Evolutionary conservation across 2,113 vertebrate species (phyloP), one percentile per base, ranked within the genome.

Genomic region (Aix galericulata): DNA sequence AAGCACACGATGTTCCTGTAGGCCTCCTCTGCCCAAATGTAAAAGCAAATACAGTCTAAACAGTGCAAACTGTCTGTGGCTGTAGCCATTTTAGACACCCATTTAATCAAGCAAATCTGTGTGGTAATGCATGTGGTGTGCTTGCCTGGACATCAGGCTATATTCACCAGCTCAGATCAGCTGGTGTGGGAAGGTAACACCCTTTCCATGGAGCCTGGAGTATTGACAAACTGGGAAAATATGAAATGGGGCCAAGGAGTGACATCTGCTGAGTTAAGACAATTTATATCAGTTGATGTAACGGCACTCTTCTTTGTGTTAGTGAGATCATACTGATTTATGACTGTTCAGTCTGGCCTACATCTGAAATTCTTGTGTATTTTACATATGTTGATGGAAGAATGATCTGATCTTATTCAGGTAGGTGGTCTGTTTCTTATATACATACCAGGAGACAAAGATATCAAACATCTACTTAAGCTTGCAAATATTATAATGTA

Each of bases 401-500:
- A 96, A 77, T 7, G 2, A 85, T 53, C 20, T 66, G 40, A 90
- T 40, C 31, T 95, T 59, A 82, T 93, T 94, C 50, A 82, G 79
- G 58, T 53, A 27, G 63, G 64, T 14, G 9, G 38, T 88, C 62
- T 79, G 44, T 80, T 85, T 89, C 88, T 63, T 11, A 26, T 73
- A 46, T 59, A 60, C 59, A 48, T 91, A 42, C 55, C 80, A 92
- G n/a, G 50, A 94, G 68, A 86, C 52, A 84, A 89, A 93, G 87
- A 83, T 59, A 77, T 76, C 38, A 91, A 91, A 87, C 53, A 69
- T 59, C 84, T 87, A 75, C 76, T 85, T 68, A 92, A 89, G n/a
- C 38, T 77, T 85, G 48, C 25, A 94, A 87, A 89, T 94, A 73
- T 88, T 91, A 66, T 66, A 87, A 83, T 82, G 84, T 60, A 69